Evolutionary conservation across 2,888 invertebrate genomes (phyloP).

Genomic region (Agonopterix alstromeriana): DNA sequence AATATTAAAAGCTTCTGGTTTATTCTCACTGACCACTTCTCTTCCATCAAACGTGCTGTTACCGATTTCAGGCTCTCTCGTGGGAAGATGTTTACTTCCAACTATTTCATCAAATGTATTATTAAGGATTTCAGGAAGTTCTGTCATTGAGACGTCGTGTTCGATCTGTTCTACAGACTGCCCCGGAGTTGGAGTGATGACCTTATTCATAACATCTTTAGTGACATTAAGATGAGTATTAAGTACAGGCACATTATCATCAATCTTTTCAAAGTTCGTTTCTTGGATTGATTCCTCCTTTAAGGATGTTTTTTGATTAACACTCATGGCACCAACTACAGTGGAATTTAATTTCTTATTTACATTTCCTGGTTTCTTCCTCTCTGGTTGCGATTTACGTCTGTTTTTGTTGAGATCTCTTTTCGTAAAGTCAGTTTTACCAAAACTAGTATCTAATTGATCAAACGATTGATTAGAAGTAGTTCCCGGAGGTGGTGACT

Average conservation of each 20-base stretch:
- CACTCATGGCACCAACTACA: constrained; percentile 14
- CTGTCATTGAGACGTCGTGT: background rate
- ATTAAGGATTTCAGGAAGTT: background rate
- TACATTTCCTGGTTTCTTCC: constrained; percentile 22
- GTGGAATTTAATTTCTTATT: constrained; percentile 36
- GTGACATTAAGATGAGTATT: too few species aligned
- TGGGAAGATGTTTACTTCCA: too few species aligned
- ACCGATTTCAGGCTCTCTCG: too few species aligned
- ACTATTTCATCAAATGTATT: too few species aligned
- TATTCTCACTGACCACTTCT: background rate
- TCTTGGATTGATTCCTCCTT: too few species aligned
- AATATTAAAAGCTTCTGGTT: constrained; percentile 1
- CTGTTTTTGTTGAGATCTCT: constrained; percentile 27
- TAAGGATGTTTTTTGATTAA: background rate
- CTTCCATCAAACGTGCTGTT: too few species aligned
- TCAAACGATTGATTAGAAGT: constrained; percentile 17
- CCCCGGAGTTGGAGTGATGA: background rate
- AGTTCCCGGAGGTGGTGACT: constrained; percentile 36
- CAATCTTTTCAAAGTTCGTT: too few species aligned
- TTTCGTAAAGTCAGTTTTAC: constrained; percentile 12
- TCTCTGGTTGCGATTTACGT: constrained; percentile 39
- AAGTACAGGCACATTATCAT: too few species aligned
- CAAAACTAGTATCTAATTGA: constrained; percentile 10
- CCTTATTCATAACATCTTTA: too few species aligned
- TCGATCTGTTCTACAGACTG: too few species aligned